Evolutionary conservation across 2,888 invertebrate species (phyloP).

Genomic region (Merodon equestris): DNA sequence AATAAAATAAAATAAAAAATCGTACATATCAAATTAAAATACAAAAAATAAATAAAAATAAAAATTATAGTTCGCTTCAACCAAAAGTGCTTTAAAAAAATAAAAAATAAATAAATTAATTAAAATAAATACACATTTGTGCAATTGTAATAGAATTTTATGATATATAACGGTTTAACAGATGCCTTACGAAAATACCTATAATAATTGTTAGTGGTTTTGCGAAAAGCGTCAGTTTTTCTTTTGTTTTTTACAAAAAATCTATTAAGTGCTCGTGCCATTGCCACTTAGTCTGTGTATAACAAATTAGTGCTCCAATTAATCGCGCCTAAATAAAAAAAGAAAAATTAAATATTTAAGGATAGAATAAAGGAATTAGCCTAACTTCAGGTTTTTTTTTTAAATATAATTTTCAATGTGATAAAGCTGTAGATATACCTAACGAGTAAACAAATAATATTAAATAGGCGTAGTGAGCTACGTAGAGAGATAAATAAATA

Average conservation of each 20-base stretch:
- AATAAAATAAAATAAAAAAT: constrained; percentile 28
- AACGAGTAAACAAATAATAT: constrained; percentile 10
- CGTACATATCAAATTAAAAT: constrained; percentile 51
- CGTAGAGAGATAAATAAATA: constrained; percentile 9
- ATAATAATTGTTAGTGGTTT: constrained; percentile 4
- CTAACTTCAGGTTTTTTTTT: constrained; percentile 23
- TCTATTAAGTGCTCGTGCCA: constrained; percentile 54
- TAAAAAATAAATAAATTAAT: constrained; percentile 11
- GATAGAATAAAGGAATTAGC: constrained; percentile 32
- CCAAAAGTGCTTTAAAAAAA: constrained; percentile 65
- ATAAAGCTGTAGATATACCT: constrained; percentile 48
- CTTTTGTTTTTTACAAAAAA: constrained; percentile 2
- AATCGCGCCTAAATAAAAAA: constrained; percentile 27
- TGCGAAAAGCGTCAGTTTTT: background rate
- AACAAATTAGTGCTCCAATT: constrained; percentile 34
- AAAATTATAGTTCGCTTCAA: constrained; percentile 47
- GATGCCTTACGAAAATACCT: constrained; percentile 29
- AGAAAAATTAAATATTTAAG: no score
- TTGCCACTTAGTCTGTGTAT: constrained; percentile 48
- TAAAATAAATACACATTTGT: constrained; percentile 24
- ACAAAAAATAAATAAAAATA: constrained; percentile 37
- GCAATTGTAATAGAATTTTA: constrained; percentile 51
- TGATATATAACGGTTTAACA: constrained; percentile 37
- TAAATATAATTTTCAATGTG: constrained; percentile 47
- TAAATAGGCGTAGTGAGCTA: constrained; percentile 21